Conservation (phyloP, 92 coral and sea anemone species). For the Bergia sp. region DNA sequence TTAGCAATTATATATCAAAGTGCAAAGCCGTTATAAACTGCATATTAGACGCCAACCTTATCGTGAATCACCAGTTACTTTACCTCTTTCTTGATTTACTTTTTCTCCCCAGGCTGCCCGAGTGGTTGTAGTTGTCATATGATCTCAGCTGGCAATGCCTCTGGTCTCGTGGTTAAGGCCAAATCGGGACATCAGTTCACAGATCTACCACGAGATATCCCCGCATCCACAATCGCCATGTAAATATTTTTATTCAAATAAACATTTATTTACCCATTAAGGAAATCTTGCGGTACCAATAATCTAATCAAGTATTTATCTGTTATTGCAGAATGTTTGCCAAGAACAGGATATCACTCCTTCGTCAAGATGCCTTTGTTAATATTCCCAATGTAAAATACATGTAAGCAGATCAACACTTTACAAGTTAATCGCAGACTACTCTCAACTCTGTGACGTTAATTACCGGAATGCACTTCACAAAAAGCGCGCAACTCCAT, state of each 20-base stretch:
- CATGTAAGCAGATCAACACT: conserved; percentile 44
- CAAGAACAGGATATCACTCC: conserved; percentile 39
- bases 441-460: not conserved
- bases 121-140: conserved; percentile 60
- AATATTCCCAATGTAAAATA: not conserved
- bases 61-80: not conserved
- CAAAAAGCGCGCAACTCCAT: no score
- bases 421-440: not conserved
- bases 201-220: conserved; percentile 58
- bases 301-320: not conserved
- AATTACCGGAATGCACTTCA: not conserved
- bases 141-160: conserved; percentile 31
- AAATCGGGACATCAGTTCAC: conserved; percentile 43
- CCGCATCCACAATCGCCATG: conserved; percentile 54
- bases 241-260: conserved; percentile 18
- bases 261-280: no score
- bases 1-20: no score
- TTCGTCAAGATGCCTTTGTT: conserved; percentile 41
- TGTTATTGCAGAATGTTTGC: no score
- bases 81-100: not conserved
- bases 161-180: conserved; percentile 24
- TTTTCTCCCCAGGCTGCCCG: conserved; percentile 61
- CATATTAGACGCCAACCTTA: no score
- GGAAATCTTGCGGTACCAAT: not conserved
- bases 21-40: no score